Base-by-base conservation (phyloP, 2,113 vertebrate genomes). In the Poeciliopsis turrubarensis region DNA sequence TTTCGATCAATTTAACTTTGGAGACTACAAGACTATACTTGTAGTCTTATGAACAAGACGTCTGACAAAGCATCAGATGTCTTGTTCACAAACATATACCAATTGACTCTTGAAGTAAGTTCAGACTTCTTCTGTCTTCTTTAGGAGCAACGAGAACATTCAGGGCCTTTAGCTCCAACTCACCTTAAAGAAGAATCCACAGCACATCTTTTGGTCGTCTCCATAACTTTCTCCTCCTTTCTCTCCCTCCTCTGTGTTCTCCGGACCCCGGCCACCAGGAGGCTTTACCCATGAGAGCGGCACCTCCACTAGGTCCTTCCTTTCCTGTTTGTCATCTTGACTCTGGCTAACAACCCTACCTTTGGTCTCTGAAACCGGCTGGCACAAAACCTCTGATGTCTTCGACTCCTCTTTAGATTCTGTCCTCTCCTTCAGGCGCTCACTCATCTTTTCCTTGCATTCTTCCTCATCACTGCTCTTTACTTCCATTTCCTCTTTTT, bases 131-230 rank as follows among this genome's bases (percentile, higher is more conserved):
- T 47, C 4, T 0, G 1, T 17, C 17, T 47, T 47, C 44, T 47
- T 47, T 19, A 47, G 44, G 44, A 47, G 4, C 25, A 57, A 25
- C 51, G 11, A 57, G 19, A 57, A 57, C 51, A n/a, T n/a, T 10
- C 25, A 57, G 22, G 22, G 25, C 51, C 3, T 81, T n/a, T 25
- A 3, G 54, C 60, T 72, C 0, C 27, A 34, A 9, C 63, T 81
- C 91, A 99, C 98, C 95, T 97, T 97, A 84, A 97, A 99, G 77
- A 99, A 99, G 94, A 99, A 99, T 64, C 98, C 98, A 93, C 97
- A 99, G 92, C 97, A 99, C 81, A 98, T 95, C 94, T 98, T 99
- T 87, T 98, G 97, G 63, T 97, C 97, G 13, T 96, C 95, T 32
- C 94, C 94, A 39, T 8, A 63, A 2, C 2, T 2, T 1, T 92